These are phyloP conservation scores for Acomys russatus DNA, from an alignment of 2,797 vertebrate species.

Conservation along the genomic window DNA sequence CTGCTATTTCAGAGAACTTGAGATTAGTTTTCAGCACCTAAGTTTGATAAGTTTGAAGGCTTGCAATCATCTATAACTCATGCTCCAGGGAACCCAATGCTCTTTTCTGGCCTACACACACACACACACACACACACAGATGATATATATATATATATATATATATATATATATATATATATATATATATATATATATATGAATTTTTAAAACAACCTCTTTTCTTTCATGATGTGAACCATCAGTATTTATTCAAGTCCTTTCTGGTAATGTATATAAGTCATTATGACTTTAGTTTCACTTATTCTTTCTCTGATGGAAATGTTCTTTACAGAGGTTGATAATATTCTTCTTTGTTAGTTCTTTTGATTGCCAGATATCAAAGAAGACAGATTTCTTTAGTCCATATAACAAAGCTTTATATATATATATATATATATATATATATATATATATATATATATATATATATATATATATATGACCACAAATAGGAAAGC, in stretches of 20 bases:
- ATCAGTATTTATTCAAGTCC: background rate
- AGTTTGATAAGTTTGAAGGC: background rate
- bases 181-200: too few species aligned
- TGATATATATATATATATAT: too few species aligned
- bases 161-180: too few species aligned
- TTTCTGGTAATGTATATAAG: background rate
- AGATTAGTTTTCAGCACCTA: background rate
- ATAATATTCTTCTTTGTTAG: background rate
- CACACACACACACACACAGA: background rate
- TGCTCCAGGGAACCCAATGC: background rate
- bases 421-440: background rate
- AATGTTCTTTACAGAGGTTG: background rate
- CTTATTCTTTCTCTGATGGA: background rate
- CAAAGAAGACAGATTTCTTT: background rate
- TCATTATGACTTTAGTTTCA: rapidly evolving
- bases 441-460: background rate
- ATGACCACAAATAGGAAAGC: background rate
- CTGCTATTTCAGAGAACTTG: background rate
- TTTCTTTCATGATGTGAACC: background rate
- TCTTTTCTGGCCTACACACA: background rate
- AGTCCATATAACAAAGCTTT: background rate
- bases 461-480: background rate
- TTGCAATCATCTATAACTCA: background rate
- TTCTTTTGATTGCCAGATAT: background rate
- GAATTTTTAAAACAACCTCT: background rate